Conservation (phyloP, 2,113 vertebrate genomes). For the Globicephala melas region DNA sequence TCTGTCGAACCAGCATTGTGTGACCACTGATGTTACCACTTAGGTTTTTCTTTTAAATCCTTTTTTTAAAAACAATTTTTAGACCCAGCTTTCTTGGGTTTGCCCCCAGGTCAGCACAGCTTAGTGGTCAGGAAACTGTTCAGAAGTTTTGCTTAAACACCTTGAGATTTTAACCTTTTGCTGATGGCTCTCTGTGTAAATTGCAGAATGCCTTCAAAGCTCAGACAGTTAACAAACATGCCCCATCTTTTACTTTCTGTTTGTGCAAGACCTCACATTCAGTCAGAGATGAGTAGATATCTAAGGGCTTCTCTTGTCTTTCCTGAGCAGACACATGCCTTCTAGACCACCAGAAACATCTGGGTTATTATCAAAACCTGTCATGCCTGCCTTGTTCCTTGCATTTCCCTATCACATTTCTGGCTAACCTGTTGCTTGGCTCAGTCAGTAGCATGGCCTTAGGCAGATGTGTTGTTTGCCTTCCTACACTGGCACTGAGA, state of each 20-base stretch:
- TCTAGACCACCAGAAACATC: background rate
- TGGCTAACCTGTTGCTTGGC: background rate
- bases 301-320: background rate
- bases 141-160: background rate
- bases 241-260: background rate
- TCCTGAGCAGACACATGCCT: background rate
- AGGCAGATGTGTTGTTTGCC: background rate
- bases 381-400: background rate
- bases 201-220: background rate
- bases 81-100: too few species aligned
- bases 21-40: too few species aligned
- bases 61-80: too few species aligned
- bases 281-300: background rate
- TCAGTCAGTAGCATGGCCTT: background rate
- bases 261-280: background rate
- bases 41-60: too few species aligned
- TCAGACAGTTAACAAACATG: background rate
- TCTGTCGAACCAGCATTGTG: too few species aligned
- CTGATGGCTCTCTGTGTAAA: background rate
- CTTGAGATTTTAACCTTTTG: background rate
- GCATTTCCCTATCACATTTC: background rate
- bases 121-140: too few species aligned
- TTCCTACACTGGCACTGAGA: background rate
- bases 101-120: too few species aligned
- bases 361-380: background rate